These are phyloP conservation scores for Medauroidea extradentata DNA, from an alignment of 1,140 invertebrate species.

Conservation along the genomic window DNA sequence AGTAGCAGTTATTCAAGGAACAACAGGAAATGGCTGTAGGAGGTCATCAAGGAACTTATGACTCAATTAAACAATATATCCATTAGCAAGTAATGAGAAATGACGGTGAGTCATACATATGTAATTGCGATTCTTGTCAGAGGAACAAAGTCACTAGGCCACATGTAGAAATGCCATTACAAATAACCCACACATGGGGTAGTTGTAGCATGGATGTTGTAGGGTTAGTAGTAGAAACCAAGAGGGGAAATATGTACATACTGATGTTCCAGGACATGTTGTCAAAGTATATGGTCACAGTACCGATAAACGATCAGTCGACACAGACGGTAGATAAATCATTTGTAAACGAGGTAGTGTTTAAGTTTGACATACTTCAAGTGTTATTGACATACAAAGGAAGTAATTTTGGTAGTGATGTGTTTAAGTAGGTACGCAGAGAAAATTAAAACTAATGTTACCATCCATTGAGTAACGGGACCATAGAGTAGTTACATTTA, in stretches of 20 bases:
- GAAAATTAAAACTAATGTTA: constrained; percentile 23
- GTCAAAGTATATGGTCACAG: constrained; percentile 13
- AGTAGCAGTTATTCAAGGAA: not conserved
- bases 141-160: not conserved
- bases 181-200: not conserved
- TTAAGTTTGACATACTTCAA: not conserved
- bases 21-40: not conserved
- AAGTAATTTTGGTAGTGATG: not conserved
- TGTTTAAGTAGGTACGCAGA: not conserved
- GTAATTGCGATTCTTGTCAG: not conserved
- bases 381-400: not conserved
- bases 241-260: constrained; percentile 14
- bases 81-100: not conserved
- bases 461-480: constrained; percentile 27
- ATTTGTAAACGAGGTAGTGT: not conserved
- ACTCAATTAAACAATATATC: not conserved
- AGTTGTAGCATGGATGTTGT: constrained; percentile 15
- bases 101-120: not conserved
- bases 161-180: not conserved
- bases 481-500: constrained; percentile 28
- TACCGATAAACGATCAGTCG: constrained; percentile 2
- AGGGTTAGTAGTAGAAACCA: constrained; percentile 10
- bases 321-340: not conserved
- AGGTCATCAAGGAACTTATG: too few species aligned
- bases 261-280: constrained; percentile 14